phyloP scores from a whole-genome alignment of 2,888 invertebrate species.

The Altica lythri region DNA sequence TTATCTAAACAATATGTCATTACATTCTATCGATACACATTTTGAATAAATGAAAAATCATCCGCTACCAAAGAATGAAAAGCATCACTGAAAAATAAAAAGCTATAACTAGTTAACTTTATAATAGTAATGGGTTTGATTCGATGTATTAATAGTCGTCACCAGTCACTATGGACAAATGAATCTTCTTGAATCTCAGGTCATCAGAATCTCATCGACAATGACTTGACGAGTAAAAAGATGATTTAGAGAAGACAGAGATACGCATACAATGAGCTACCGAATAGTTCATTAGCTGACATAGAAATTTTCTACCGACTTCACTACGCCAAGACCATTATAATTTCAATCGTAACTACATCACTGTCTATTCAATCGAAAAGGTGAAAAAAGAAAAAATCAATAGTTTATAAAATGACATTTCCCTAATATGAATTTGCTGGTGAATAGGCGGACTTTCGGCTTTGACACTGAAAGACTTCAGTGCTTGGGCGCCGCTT shows the following conservation, averaged over 20 bases:
- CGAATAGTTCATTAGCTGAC: constrained; percentile 46
- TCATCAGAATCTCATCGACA: constrained; percentile 34
- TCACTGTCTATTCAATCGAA: constrained; percentile 31
- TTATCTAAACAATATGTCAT: too few relatives aligned
- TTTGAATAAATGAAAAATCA: too few relatives aligned
- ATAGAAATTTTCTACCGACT: constrained; percentile 27
- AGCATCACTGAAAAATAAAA: too few relatives aligned
- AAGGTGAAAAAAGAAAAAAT: constrained; percentile 29
- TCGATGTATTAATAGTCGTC: constrained; percentile 18
- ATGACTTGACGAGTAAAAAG: constrained; percentile 37
- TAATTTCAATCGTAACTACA: too few relatives aligned
- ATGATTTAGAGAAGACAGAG: constrained; percentile 44
- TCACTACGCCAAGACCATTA: constrained; percentile 28
- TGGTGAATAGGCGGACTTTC: constrained; percentile 40
- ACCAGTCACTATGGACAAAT: constrained; percentile 17
- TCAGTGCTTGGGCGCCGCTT: constrained; percentile 42
- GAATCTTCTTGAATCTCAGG: constrained; percentile 11
- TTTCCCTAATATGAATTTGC: constrained; percentile 41
- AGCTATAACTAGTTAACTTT: too few relatives aligned
- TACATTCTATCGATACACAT: too few relatives aligned
- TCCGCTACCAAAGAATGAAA: too few relatives aligned
- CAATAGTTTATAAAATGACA: constrained; percentile 39
- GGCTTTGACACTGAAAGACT: constrained; percentile 40
- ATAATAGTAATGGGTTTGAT: constrained; percentile 2
- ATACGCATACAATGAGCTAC: constrained; percentile 42